Base-by-base conservation (phyloP, 2,113 vertebrate species). In the Pachypanchax playfairii region DNA sequence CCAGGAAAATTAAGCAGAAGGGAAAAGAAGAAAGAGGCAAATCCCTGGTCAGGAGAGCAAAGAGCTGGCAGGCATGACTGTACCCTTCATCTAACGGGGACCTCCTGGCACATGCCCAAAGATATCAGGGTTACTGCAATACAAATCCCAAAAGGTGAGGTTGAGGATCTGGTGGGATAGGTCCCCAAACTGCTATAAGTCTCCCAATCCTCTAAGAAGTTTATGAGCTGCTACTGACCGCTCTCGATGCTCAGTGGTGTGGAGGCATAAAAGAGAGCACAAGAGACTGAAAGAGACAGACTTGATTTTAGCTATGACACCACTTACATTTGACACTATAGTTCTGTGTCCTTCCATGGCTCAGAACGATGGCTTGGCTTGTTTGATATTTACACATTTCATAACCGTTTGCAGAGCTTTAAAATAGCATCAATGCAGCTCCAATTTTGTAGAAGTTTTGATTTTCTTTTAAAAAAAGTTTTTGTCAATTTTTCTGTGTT, bases 1-100 rank as follows among this genome's bases (percentile, higher is more conserved):
- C 48, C 48, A 33, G 28, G 48, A 51, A 50, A 51, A 51, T 31
- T 31, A 31, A 12, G 48, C 48, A 51, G 28, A 18, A 33, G 10
- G 5, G 26, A 5, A 50, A 18, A 50, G n/a, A 29, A 50, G 47
- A 18, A 12, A 51, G n/a, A 51, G 48, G n/a, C n/a, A 33, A 33
- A 9, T 33, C 48, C 28, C 17, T 6, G 8, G 28, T 18, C n/a
- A 18, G 28, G 28, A n/a, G 48, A 51, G 48, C 48, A 31, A 51
- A n/a, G 5, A 51, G 17, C 48, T 33, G 28, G 48, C n/a, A 50
- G 26, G 17, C 26, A 18, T 18, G 17, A 29, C 47, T 11, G 25
- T 49, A 29, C 15, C 9, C 44, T 4, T 11, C 18, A 4, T 51
- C 28, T n/a, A 20, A 18, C 48, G 12, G 29, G 18, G n/a, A n/a